These are phyloP conservation scores for Scleropages formosus DNA, from an alignment of 2,797 vertebrate genomes.

Conservation along the genomic window DNA sequence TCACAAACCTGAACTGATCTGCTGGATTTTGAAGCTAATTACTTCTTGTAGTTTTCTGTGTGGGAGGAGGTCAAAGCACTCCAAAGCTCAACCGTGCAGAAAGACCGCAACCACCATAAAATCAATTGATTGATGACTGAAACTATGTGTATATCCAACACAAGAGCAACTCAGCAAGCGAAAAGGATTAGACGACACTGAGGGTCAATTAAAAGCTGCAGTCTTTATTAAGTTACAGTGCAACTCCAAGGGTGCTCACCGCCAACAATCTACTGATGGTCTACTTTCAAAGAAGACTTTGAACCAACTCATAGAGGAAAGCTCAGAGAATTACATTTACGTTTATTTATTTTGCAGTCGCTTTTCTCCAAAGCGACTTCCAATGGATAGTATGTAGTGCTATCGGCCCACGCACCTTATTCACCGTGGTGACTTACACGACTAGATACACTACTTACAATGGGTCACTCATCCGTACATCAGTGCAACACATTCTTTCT, in stretches of 20 bases:
- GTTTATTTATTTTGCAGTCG: no score
- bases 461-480: no score
- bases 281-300: conserved; percentile 11
- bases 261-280: neutral
- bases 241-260: neutral
- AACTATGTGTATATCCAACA: conserved; percentile 4
- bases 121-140: conserved; percentile 57
- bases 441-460: no score
- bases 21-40: conserved; percentile 64
- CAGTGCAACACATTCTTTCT: no score
- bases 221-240: conserved; percentile 14
- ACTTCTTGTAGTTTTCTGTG: conserved; percentile 50
- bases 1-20: conserved; percentile 61
- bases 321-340: no score
- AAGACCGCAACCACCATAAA: conserved; percentile 43
- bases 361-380: no score
- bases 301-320: neutral
- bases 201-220: conserved; percentile 10
- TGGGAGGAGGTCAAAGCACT: conserved; percentile 56
- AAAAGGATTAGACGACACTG: conserved; percentile 10
- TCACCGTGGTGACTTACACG: no score
- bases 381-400: no score
- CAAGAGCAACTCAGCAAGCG: neutral
- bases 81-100: conserved; percentile 48
- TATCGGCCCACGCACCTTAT: no score